Evolutionary conservation across 2,113 vertebrate genomes (phyloP).

Genomic region (Nematolebias whitei): DNA sequence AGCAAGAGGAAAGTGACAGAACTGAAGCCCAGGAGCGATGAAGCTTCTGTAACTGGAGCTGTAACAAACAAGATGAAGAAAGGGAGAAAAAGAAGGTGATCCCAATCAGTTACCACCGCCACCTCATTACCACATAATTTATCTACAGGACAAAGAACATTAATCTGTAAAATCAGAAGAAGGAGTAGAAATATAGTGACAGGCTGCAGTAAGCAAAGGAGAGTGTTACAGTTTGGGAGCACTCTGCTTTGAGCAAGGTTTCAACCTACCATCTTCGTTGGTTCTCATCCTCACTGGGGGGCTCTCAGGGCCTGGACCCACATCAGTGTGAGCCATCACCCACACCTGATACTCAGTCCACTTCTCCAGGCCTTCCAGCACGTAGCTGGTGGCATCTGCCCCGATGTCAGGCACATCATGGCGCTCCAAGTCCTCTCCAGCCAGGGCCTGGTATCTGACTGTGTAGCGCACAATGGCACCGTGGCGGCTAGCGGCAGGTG

Average conservation of each 20-base stretch:
- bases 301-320: conserved; percentile 96
- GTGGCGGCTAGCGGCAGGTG: conserved; percentile 92
- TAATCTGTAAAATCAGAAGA: conserved; percentile 7
- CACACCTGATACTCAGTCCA: conserved; percentile 99
- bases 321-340: conserved; percentile 97
- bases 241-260: conserved; percentile 22
- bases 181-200: conserved; percentile 22
- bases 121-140: conserved; percentile 42
- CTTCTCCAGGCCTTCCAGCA: conserved; percentile 96
- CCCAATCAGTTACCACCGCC: background rate
- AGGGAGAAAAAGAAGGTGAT: conserved; percentile 14
- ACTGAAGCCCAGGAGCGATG: conserved; percentile 30
- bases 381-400: conserved; percentile 88
- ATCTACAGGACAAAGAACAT: conserved; percentile 40
- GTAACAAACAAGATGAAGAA: conserved; percentile 27
- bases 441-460: conserved; percentile 89
- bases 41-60: conserved; percentile 33
- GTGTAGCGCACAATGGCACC: conserved; percentile 96
- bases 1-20: conserved; percentile 36
- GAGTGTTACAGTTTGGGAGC: conserved; percentile 13
- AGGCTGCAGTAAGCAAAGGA: conserved; percentile 22
- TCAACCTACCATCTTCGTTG: conserved; percentile 94
- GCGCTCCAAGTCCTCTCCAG: conserved; percentile 90
- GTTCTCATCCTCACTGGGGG: conserved; percentile 89
- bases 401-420: conserved; percentile 90